These are phyloP conservation scores for Leucopsar rothschildi DNA, from an alignment of 2,113 vertebrate genomes.

Conservation along the genomic window DNA sequence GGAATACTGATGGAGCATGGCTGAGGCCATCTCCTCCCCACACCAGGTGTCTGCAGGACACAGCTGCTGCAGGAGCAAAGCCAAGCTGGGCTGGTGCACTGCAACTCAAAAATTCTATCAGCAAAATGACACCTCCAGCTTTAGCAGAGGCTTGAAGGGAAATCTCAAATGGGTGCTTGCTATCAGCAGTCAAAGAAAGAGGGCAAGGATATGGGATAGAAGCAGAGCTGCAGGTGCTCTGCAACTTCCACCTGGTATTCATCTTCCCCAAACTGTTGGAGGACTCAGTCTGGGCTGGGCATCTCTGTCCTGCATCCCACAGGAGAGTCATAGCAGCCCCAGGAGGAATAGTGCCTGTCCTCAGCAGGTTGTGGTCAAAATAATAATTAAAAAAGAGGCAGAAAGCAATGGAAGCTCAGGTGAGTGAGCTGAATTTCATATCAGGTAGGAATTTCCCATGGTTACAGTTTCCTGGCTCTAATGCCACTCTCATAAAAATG, in stretches of 20 bases:
- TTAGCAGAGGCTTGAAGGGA: neutral
- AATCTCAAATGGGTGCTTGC: neutral
- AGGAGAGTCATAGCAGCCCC: neutral
- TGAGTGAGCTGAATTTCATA: constrained; percentile 26
- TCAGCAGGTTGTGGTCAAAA: neutral
- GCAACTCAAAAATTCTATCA: neutral
- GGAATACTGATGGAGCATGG: neutral
- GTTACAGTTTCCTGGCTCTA: constrained; percentile 12
- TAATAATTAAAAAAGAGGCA: neutral
- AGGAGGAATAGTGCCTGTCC: neutral
- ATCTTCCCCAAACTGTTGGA: neutral
- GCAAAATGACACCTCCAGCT: constrained; percentile 2
- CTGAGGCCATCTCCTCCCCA: neutral
- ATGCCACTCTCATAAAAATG: constrained; percentile 8
- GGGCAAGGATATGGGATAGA: neutral
- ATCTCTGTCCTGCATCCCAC: neutral
- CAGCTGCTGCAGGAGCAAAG: constrained; percentile 27
- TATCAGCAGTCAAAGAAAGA: neutral
- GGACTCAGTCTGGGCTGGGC: neutral
- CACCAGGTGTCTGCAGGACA: neutral
- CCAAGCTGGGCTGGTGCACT: neutral
- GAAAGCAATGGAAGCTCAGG: neutral
- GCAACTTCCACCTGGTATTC: neutral
- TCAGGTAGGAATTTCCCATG: constrained; percentile 27
- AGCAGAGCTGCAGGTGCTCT: neutral